phyloP scores from a whole-genome alignment of 2,888 invertebrate genomes.

The Micropterix aruncella region DNA sequence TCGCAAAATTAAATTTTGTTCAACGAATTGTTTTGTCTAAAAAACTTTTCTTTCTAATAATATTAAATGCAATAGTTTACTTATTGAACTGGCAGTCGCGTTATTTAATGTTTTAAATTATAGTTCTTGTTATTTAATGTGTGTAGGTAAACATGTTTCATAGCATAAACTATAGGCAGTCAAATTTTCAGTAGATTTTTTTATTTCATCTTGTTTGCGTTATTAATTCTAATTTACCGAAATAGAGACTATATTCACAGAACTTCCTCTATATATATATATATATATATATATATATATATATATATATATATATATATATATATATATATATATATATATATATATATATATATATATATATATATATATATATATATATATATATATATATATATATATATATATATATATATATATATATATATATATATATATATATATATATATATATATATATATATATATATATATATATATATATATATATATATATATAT shows the following conservation, averaged over 20 bases:
- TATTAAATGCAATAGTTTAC: too few species aligned
- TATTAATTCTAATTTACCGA: too few species aligned
- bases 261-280: background rate
- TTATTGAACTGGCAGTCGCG: too few species aligned
- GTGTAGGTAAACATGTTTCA: too few species aligned
- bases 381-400: background rate
- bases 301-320: background rate
- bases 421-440: slow-evolving; percentile 1
- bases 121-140: too few species aligned
- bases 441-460: background rate
- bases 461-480: background rate
- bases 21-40: too few species aligned
- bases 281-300: background rate
- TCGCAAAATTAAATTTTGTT: too few species aligned
- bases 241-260: background rate
- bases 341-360: background rate
- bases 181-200: too few species aligned
- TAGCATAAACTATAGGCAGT: too few species aligned
- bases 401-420: background rate
- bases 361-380: background rate
- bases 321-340: background rate
- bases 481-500: background rate
- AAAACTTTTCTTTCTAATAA: too few species aligned
- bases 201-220: too few species aligned
- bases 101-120: too few species aligned